Evolutionary conservation across 2,888 invertebrate genomes (phyloP).

Genomic region (Pandemis cinnamomeana): DNA sequence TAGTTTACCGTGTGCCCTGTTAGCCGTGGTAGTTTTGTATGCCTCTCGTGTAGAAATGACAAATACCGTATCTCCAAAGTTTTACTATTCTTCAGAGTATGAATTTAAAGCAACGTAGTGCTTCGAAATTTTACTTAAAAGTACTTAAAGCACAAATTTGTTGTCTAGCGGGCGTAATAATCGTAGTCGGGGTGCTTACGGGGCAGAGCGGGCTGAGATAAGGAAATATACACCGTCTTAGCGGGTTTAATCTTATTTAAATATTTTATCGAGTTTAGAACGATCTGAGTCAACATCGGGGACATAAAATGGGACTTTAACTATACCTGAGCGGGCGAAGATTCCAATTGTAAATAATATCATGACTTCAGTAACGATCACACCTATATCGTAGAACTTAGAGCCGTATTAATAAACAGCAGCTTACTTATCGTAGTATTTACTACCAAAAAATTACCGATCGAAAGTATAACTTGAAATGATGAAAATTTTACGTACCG

Average conservation of each 20-base stretch:
- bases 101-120: background rate
- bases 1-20: no score
- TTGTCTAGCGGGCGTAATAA: constrained; percentile 28
- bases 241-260: constrained; percentile 29
- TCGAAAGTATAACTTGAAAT: no score
- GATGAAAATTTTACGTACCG: no score
- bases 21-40: background rate
- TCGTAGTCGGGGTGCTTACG: constrained; percentile 27
- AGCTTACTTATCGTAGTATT: no score
- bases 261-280: constrained; percentile 27
- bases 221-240: constrained; percentile 17
- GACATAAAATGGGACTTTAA: background rate
- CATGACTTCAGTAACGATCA: background rate
- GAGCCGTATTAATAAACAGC: no score
- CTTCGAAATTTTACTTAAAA: constrained; percentile 5
- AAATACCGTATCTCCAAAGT: background rate
- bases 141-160: constrained; percentile 8
- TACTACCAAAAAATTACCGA: no score
- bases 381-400: no score
- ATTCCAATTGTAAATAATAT: background rate
- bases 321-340: background rate
- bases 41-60: background rate
- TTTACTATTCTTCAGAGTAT: background rate
- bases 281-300: background rate
- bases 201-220: constrained; percentile 28